These are phyloP conservation scores for Thaleichthys pacificus DNA, from an alignment of 2,797 vertebrate genomes.

Conservation along the genomic window DNA sequence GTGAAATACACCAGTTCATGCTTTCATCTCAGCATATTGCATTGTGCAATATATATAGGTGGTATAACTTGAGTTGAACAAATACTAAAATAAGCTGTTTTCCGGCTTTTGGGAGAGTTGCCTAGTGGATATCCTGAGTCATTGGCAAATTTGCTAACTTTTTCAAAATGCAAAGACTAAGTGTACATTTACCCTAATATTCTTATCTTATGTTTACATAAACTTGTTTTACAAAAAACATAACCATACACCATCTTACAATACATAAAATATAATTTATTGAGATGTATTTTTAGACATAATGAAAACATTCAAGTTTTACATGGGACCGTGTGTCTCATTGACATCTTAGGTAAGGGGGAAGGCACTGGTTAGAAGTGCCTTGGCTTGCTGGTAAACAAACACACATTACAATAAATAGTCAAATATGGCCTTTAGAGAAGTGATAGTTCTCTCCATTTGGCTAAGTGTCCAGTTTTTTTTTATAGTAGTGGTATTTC, in stretches of 20 bases:
- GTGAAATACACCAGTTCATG: too few relatives aligned
- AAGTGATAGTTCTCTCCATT: constrained; percentile 28
- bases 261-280: constrained; percentile 46
- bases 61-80: too few relatives aligned
- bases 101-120: too few relatives aligned
- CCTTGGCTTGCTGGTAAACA: constrained; percentile 35
- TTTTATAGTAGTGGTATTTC: background rate
- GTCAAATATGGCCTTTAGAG: constrained; percentile 35
- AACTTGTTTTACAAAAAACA: background rate
- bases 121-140: too few relatives aligned
- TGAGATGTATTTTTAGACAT: constrained; percentile 17
- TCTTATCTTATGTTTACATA: background rate
- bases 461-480: constrained; percentile 43
- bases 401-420: constrained; percentile 55
- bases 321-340: constrained; percentile 3
- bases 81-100: too few relatives aligned
- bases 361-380: constrained; percentile 4
- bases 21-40: too few relatives aligned
- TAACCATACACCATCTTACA: background rate
- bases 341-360: constrained; percentile 18
- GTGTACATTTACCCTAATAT: background rate
- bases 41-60: too few relatives aligned
- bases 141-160: too few relatives aligned
- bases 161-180: too few relatives aligned
- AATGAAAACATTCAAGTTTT: constrained; percentile 14